Conservation (phyloP, 2,113 vertebrate genomes). For the Sander vitreus region DNA sequence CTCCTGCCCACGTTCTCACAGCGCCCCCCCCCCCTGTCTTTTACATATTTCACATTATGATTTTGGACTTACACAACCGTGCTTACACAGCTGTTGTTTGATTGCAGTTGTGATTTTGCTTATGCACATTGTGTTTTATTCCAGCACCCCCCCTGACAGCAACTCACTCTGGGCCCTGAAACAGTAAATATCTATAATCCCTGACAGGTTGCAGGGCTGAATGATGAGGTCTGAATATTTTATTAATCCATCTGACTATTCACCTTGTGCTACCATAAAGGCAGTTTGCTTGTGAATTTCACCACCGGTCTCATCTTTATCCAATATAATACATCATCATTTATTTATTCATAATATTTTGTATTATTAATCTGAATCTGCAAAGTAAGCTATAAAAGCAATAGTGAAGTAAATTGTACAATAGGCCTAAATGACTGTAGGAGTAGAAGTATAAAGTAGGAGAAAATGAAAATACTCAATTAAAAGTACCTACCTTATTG, state of each 20-base stretch:
- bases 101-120: conserved; percentile 52
- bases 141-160: not conserved
- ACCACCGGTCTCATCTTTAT: too few relatives aligned
- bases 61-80: conserved; percentile 41
- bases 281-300: too few relatives aligned
- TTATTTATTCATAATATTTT: too few relatives aligned
- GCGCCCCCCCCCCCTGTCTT: conserved; percentile 5
- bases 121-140: conserved; percentile 19
- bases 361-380: too few relatives aligned
- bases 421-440: too few relatives aligned
- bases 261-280: not conserved
- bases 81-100: conserved; percentile 63
- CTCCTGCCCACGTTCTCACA: conserved; percentile 10
- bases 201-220: not conserved
- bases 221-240: not conserved
- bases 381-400: too few relatives aligned
- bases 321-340: too few relatives aligned
- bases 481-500: too few relatives aligned
- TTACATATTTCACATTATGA: conserved; percentile 41
- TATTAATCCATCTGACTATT: not conserved
- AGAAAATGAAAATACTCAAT: too few relatives aligned
- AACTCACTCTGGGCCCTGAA: not conserved
- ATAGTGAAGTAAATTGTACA: too few relatives aligned
- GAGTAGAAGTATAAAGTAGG: too few relatives aligned
- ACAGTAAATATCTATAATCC: conserved; percentile 21